These are phyloP conservation scores for Drosophila paucipuncta DNA, from an alignment of 2,888 invertebrate species.

Conservation along the genomic window DNA sequence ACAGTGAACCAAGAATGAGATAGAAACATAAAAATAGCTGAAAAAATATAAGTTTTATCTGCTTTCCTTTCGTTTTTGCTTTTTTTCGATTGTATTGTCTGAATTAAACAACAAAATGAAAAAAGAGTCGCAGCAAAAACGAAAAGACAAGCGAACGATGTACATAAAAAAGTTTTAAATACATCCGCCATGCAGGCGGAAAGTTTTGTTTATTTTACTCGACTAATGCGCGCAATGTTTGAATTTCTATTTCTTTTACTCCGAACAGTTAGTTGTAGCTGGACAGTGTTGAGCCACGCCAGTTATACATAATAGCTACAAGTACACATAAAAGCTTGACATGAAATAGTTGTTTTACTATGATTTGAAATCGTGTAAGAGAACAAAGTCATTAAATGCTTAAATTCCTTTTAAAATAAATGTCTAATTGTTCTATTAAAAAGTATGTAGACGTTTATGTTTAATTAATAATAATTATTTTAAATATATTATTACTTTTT, in stretches of 20 bases:
- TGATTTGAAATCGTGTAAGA: conserved; percentile 30
- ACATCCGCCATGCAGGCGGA: conserved; percentile 36
- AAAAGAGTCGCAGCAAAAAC: conserved; percentile 13
- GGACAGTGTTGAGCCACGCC: conserved; percentile 42
- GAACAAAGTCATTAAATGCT: neutral
- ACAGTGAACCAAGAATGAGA: conserved; percentile 27
- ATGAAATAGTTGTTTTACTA: conserved; percentile 23
- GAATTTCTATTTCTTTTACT: conserved; percentile 22
- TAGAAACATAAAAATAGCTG: conserved; percentile 34
- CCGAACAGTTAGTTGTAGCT: conserved; percentile 17
- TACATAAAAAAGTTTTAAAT: conserved; percentile 65
- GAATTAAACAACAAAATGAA: conserved; percentile 52
- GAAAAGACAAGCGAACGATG: conserved; percentile 13
- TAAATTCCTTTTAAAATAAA: neutral
- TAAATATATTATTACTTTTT: neutral
- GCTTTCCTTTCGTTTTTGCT: conserved; percentile 10
- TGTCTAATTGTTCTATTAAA: neutral
- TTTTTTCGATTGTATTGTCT: neutral
- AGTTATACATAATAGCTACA: conserved; percentile 32
- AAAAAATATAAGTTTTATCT: neutral
- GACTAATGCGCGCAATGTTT: conserved; percentile 54
- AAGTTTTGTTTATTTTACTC: conserved; percentile 61
- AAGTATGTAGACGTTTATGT: neutral
- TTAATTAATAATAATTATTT: neutral
- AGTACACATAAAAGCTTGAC: conserved; percentile 3